Conservation (phyloP, 1,140 invertebrate genomes). For the Tetramorium parvispinum region DNA sequence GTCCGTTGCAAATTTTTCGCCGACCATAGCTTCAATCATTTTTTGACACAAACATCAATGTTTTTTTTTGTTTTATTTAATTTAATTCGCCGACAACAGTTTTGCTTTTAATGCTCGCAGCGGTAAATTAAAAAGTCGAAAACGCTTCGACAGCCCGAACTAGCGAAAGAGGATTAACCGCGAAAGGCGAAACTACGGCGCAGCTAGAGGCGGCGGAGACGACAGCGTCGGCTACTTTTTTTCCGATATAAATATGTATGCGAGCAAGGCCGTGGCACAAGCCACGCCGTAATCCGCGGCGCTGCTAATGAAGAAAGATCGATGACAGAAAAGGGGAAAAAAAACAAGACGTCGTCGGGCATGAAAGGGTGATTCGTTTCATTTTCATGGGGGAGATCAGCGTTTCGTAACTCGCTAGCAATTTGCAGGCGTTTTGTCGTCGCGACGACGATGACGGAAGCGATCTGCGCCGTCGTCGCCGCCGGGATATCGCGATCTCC, state of each 20-base stretch:
- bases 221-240: constrained; percentile 32
- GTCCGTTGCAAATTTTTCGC: neutral
- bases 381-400: constrained; percentile 37
- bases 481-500: constrained; percentile 45
- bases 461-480: constrained; percentile 7
- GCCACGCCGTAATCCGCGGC: constrained; percentile 26
- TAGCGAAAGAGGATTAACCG: constrained; percentile 53
- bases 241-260: constrained; percentile 56
- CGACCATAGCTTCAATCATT: neutral
- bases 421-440: constrained; percentile 60
- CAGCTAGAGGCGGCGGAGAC: neutral
- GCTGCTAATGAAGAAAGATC: constrained; percentile 58
- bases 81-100: constrained; percentile 52
- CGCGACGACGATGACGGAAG: constrained; percentile 49
- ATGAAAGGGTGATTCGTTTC: constrained; percentile 60
- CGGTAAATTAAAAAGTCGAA: constrained; percentile 54
- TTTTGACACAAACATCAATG: neutral
- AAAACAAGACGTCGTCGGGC: constrained; percentile 20
- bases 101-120: constrained; percentile 48
- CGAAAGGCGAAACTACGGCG: neutral
- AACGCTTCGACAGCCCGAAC: constrained; percentile 44
- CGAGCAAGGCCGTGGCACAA: neutral
- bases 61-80: constrained; percentile 50
- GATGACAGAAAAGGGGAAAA: constrained; percentile 36
- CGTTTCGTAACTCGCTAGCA: constrained; percentile 55